These are phyloP conservation scores for Crossaster papposus DNA, from an alignment of 53 echinoderm and acorn worm species.

Conservation along the genomic window DNA sequence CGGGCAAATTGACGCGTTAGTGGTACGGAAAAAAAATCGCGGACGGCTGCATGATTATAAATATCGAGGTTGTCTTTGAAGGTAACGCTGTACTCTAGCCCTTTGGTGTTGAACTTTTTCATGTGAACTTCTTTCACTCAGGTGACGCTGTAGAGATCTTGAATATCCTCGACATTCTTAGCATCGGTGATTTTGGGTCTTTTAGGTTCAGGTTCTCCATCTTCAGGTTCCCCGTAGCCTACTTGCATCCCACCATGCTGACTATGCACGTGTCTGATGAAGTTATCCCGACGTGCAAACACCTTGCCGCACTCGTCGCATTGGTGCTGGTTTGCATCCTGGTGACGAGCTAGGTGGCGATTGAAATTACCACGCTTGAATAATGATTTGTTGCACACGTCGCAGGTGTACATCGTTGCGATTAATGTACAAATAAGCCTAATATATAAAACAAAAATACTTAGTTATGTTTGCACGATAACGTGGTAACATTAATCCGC, in stretches of 20 bases:
- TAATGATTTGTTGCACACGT: slow-evolving; percentile 27
- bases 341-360: slow-evolving; percentile 40
- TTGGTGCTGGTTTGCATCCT: slow-evolving; percentile 46
- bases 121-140: slow-evolving; percentile 28
- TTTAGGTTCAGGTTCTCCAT: not conserved
- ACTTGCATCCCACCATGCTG: not conserved
- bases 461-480: too few species aligned
- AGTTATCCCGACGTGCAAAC: slow-evolving; percentile 52
- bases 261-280: slow-evolving; percentile 15
- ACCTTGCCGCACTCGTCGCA: slow-evolving; percentile 42
- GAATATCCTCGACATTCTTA: not conserved
- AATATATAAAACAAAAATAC: too few species aligned
- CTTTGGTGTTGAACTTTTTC: slow-evolving; percentile 36
- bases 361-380: slow-evolving; percentile 21
- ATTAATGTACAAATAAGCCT: too few species aligned
- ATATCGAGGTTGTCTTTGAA: slow-evolving; percentile 34
- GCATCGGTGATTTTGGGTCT: not conserved
- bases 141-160: not conserved
- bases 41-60: slow-evolving; percentile 1
- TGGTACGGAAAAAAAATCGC: too few species aligned
- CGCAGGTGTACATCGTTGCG: slow-evolving; percentile 28
- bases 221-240: not conserved
- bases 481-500: too few species aligned
- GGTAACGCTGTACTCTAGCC: slow-evolving; percentile 19
- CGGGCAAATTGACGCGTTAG: too few species aligned